A percentile compares a stretch with the other conserved stretches of the same genome.
Conservation (phyloP, 2,888 invertebrate species). For the Synergus laeviventris region DNA sequence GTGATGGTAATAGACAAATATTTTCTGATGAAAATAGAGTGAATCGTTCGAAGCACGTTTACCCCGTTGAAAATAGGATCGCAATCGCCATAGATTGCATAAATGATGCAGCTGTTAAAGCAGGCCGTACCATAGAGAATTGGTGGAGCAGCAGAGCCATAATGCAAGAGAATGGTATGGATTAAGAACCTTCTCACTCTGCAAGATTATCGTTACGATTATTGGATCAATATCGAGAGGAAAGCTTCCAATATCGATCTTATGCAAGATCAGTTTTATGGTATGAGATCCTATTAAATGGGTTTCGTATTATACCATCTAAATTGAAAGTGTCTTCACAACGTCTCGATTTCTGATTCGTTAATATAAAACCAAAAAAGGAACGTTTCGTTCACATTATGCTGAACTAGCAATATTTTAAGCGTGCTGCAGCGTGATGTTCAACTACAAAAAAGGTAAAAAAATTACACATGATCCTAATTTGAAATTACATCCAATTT, state of each 20-base stretch:
- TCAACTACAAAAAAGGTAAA: too few relatives aligned
- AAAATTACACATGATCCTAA: too few relatives aligned
- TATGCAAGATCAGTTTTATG: background rate
- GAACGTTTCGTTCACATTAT: background rate
- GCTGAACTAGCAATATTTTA: too few relatives aligned
- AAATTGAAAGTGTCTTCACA: background rate
- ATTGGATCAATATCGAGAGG: background rate
- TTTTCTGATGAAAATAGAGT: background rate
- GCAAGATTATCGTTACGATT: slow-evolving; percentile 24
- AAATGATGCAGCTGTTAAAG: slow-evolving; percentile 79
- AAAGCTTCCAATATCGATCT: slow-evolving; percentile 6
- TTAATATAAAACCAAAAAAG: background rate
- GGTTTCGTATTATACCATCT: background rate
- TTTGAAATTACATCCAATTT: background rate
- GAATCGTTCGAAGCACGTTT: slow-evolving; percentile 30
- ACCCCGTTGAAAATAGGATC: slow-evolving; percentile 79
- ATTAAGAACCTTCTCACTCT: background rate
- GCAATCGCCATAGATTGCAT: slow-evolving; percentile 80
- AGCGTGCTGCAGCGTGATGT: too few relatives aligned
- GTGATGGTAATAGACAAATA: background rate
- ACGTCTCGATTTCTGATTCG: background rate
- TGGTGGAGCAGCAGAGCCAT: slow-evolving; percentile 67
- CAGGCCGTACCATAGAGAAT: slow-evolving; percentile 78
- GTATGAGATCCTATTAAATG: background rate
- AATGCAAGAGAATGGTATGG: slow-evolving; percentile 29